Evolutionary conservation across 2,797 vertebrate species (phyloP), one percentile per base, ranked within the genome.

Genomic region (Microcaecilia unicolor): DNA sequence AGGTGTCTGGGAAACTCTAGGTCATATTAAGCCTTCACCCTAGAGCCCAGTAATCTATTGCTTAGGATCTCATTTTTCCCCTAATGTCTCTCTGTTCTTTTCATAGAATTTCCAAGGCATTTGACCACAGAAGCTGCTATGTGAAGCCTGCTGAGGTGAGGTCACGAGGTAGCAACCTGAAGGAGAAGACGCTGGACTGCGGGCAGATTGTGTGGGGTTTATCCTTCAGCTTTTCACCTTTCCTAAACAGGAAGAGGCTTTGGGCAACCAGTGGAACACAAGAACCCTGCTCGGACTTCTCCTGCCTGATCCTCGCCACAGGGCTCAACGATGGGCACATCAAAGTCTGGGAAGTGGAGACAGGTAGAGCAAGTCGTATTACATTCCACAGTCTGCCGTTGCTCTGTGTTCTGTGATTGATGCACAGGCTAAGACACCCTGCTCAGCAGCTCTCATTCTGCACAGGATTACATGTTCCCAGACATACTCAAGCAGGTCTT

Each of bases 261-360:
- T 51, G 52, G 44, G 46, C 44, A 7, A 50, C 49, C 10, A 6
- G 43, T 18, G 21, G 44, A 6, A 2, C 36, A 11, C 34, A 48
- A 25, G 36, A 31, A 0, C 0, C 42, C 2, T 20, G 7, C 64
- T 98, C 48, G 86, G 87, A n/a, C n/a, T n/a, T n/a, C n/a, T n/a
- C n/a, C n/a, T n/a, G 65, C 42, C 67, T 92, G 39, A 76, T 97
- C 25, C 81, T 99, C 30, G 94, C 91, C 30, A 93, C 92, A 0
- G 95, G 95, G 7, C 64, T 98, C 48, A 86, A 87, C 1, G 88
- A 91, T 0, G 93, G 93, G 9, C 81, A 85, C 26, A 95, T 99
- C 64, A 97, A 93, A 72, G 81, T 99, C 46, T 98, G 94, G 93
- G 89, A 89, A 19, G 89, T 95, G 24, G 72, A 85, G 28, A 90